These are phyloP conservation scores for Mesoligia furuncula DNA, from an alignment of 2,888 invertebrate species.

Conservation along the genomic window DNA sequence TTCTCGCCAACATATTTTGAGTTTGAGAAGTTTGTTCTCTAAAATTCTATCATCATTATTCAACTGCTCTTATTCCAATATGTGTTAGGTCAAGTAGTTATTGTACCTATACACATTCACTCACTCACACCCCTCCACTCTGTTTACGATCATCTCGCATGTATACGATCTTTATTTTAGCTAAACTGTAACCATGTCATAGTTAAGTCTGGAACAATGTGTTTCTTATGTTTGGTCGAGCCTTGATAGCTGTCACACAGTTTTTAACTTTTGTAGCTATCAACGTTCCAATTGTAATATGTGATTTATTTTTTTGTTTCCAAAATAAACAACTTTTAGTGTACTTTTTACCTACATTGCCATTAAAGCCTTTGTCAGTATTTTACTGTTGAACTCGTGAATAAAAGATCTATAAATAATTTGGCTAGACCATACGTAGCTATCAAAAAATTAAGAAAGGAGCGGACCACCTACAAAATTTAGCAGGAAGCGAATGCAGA, in stretches of 20 bases:
- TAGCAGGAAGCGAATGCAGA: constrained; percentile 3
- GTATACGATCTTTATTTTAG: too few species aligned
- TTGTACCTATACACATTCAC: background rate
- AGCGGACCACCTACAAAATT: constrained; percentile 14
- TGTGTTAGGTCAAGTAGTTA: background rate
- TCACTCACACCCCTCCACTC: too few species aligned
- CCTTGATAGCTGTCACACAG: too few species aligned
- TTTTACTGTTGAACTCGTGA: background rate
- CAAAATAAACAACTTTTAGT: too few species aligned
- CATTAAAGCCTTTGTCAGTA: background rate
- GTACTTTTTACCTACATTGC: too few species aligned
- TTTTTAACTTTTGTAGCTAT: too few species aligned
- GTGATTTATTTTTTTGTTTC: too few species aligned
- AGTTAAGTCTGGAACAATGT: too few species aligned
- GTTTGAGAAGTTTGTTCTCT: background rate
- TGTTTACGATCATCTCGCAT: too few species aligned
- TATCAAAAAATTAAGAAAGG: background rate
- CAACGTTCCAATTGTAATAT: too few species aligned
- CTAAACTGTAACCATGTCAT: too few species aligned
- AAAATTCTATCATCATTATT: background rate
- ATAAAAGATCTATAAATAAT: background rate
- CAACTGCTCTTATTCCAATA: background rate
- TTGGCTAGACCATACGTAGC: background rate
- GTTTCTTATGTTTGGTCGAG: too few species aligned
- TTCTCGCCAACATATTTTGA: background rate